Conservation (phyloP, 1,140 invertebrate species). For the Zaprionus nigranus region DNA sequence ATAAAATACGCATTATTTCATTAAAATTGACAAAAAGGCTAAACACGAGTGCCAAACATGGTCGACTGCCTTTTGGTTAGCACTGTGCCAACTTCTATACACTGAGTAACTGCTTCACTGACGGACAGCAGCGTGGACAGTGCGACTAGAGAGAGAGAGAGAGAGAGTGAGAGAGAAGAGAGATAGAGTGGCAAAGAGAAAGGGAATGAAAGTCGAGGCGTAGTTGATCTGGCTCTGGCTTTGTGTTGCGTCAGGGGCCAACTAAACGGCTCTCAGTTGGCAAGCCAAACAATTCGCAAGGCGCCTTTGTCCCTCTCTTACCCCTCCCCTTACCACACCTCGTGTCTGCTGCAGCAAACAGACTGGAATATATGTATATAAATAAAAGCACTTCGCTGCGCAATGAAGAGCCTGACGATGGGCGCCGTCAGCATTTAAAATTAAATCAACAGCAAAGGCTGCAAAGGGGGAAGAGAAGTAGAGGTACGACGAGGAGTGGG, state of each 20-base stretch:
- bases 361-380: conserved; percentile 66
- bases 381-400: conserved; percentile 72
- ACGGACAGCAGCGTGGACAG: conserved; percentile 20
- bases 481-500: background rate
- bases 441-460: conserved; percentile 75
- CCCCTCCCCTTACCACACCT: background rate
- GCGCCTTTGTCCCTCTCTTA: conserved; percentile 25
- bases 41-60: conserved; percentile 68
- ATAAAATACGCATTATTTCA: conserved; percentile 82
- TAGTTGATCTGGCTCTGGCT: conserved; percentile 39
- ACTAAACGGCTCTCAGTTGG: conserved; percentile 70
- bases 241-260: conserved; percentile 66
- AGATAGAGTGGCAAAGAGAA: background rate
- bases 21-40: conserved; percentile 80
- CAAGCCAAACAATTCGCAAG: conserved; percentile 73
- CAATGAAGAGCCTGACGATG: conserved; percentile 57
- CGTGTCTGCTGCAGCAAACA: conserved; percentile 40
- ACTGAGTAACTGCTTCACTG: conserved; percentile 30
- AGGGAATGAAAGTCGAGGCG: background rate
- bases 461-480: background rate
- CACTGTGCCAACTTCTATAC: conserved; percentile 59
- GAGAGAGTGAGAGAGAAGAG: background rate
- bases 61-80: conserved; percentile 58
- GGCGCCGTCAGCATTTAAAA: conserved; percentile 75
- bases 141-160: background rate